Evolutionary conservation across 1,140 invertebrate genomes (phyloP).

Genomic region (Magallana angulata): DNA sequence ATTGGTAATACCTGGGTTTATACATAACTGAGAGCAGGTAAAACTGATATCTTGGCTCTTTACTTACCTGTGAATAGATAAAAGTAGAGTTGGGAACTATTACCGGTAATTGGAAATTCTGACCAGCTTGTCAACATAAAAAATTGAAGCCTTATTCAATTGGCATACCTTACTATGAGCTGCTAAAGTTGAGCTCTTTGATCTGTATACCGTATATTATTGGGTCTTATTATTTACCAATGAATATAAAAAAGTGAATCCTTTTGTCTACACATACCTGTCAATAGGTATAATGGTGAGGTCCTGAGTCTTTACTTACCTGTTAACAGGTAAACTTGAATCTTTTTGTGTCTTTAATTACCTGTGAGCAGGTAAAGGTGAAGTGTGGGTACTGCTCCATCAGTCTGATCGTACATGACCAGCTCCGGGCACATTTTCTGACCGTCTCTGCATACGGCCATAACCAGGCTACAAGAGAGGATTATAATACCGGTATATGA

Average conservation of each 20-base stretch:
- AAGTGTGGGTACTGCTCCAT: conserved; percentile 82
- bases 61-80: conserved; percentile 81
- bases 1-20: too few species aligned
- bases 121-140: too few species aligned
- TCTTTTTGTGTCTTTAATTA: conserved; percentile 51
- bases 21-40: too few species aligned
- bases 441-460: conserved; percentile 83
- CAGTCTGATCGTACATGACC: conserved; percentile 79
- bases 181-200: too few species aligned
- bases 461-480: conserved; percentile 80
- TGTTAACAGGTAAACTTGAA: too few species aligned
- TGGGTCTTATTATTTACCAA: too few species aligned
- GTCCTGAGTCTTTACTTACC: conserved; percentile 54
- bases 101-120: conserved; percentile 74
- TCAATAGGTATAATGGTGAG: conserved; percentile 80
- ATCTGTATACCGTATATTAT: too few species aligned
- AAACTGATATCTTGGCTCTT: too few species aligned
- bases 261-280: not conserved
- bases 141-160: too few species aligned
- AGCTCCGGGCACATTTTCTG: conserved; percentile 82
- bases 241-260: too few species aligned
- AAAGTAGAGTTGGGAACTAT: conserved; percentile 81
- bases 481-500: not conserved
- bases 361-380: conserved; percentile 82
- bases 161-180: too few species aligned